Base-by-base conservation (phyloP, 2,888 invertebrate species). In the Steromphala cineraria region DNA sequence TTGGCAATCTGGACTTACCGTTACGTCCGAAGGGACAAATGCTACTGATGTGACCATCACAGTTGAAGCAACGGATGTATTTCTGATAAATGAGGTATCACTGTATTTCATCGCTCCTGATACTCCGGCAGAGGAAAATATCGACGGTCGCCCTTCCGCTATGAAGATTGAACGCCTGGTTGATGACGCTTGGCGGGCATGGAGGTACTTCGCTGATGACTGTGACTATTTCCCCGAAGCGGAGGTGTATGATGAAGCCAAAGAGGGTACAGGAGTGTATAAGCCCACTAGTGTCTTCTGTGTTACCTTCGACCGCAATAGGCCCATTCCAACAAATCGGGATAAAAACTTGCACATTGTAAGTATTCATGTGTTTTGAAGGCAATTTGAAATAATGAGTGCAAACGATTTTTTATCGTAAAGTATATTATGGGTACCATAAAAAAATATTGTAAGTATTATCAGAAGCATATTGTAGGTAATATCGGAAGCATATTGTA, bases 1-100 rank as follows among this genome's bases (percentile, higher is more conserved):
- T 53, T 87, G 87, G 87, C 84, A 84, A 55, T 86, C 86, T 2
- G 56, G 56, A 21, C 85, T 80, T 53, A 79, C 85, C 4, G 79
- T 86, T 0, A 31, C 71, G 15, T 52, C 19, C 13, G 55, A 52
- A 8, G 83, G 81, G 7, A 74, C 8, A 0, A 52, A 28, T 10
- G 62, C 83, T 0, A 53, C 53, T 4, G 67, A 40, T 15, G 55
- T 83, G 55, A 79, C 53, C 5, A 81, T 86, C 13, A 75, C 76
- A 5, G 28, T 84, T 19, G 82, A 84, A 24, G 56, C 86, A 21
- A 83, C 78, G 10, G 76, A 80, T 75, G 71, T 40, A 13, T 87
- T 87, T 77, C 62, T 83, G 4, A 80, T 87, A 52, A 80, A 80
- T 52, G 67, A 78, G 31, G 80, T 86, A 15, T n/a, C 55, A 10